These are phyloP conservation scores for Diphyllodes magnificus DNA, from an alignment of 2,113 vertebrate species.

Conservation along the genomic window DNA sequence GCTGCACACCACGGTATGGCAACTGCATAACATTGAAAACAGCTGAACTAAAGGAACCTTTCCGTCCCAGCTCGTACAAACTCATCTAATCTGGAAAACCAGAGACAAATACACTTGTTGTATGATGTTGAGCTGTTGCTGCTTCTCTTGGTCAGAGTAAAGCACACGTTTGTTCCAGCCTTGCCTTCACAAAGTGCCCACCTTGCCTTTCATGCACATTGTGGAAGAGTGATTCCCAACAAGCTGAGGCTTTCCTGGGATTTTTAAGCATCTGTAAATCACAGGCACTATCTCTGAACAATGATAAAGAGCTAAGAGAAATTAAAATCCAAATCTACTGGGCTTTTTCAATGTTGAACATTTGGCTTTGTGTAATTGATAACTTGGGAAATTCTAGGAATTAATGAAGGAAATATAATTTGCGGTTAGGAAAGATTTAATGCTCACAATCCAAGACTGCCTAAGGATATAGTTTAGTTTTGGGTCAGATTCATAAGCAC, in stretches of 20 bases:
- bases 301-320: background rate
- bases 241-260: background rate
- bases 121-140: background rate
- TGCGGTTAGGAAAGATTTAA: constrained; percentile 11
- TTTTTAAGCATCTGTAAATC: background rate
- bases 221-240: background rate
- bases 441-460: background rate
- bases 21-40: background rate
- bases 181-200: constrained; percentile 10
- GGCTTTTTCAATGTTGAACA: background rate
- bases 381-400: constrained; percentile 27
- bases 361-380: constrained; percentile 10
- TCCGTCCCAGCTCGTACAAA: background rate
- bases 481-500: background rate
- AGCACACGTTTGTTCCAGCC: background rate
- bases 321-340: constrained; percentile 41
- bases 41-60: background rate
- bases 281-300: background rate
- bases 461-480: constrained; percentile 20
- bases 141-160: background rate
- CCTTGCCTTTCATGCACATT: background rate
- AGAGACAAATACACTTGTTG: background rate
- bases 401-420: constrained; percentile 41
- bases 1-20: background rate
- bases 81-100: background rate